phyloP scores from a whole-genome alignment of 2,888 invertebrate genomes.

The Chrysolina haemoptera region DNA sequence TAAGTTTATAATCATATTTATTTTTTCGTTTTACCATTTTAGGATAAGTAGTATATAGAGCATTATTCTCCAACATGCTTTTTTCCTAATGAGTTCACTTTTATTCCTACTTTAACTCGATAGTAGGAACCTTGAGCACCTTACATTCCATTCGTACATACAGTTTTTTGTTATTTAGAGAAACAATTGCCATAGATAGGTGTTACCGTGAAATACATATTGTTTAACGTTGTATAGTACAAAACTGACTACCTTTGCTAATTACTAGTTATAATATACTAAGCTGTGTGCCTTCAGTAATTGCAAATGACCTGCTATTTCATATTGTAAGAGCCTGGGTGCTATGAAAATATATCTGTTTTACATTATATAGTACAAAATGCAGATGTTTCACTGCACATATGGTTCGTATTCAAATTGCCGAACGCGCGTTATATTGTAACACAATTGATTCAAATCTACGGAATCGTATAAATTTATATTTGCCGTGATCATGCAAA shows the following conservation, averaged over 20 bases:
- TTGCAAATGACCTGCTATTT: conserved; percentile 76
- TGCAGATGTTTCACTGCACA: conserved; percentile 49
- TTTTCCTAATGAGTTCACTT: too few relatives aligned
- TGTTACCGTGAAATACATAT: conserved; percentile 58
- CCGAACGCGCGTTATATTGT: conserved; percentile 40
- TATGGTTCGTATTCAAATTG: conserved; percentile 60
- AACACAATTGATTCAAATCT: conserved; percentile 41
- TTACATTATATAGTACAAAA: conserved; percentile 59
- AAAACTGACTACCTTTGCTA: conserved; percentile 70
- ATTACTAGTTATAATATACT: conserved; percentile 71
- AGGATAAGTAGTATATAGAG: too few relatives aligned
- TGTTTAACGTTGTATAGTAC: conserved; percentile 70
- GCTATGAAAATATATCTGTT: conserved; percentile 68
- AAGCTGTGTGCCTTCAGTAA: conserved; percentile 88
- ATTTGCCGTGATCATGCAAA: conserved; percentile 63
- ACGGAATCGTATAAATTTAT: conserved; percentile 47
- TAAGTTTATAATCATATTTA: too few relatives aligned
- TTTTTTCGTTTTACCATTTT: too few relatives aligned
- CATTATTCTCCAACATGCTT: too few relatives aligned
- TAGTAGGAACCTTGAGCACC: neutral
- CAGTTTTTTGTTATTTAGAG: conserved; percentile 32
- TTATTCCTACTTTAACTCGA: neutral
- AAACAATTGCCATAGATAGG: conserved; percentile 27
- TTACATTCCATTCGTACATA: conserved; percentile 1
- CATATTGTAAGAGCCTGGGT: conserved; percentile 69